These are phyloP conservation scores for Hapalemur alaotrensis DNA, from an alignment of 2,797 vertebrate species.

Conservation along the genomic window DNA sequence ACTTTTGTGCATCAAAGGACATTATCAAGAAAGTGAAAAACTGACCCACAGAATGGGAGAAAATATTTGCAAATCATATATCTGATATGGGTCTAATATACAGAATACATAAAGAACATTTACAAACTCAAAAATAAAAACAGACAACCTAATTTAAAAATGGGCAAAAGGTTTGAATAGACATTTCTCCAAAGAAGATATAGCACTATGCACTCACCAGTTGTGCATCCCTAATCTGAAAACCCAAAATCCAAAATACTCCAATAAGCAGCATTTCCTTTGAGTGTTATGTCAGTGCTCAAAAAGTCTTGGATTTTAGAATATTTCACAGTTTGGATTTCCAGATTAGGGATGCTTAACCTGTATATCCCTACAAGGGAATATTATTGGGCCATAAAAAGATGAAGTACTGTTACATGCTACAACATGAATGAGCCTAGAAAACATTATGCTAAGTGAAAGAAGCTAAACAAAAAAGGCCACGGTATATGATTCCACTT, in stretches of 20 bases:
- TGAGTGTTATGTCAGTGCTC: background rate
- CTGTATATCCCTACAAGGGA: background rate
- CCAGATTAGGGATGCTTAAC: background rate
- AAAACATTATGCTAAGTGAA: background rate
- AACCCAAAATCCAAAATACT: background rate
- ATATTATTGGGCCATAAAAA: conserved; percentile 1
- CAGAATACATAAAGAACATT: background rate
- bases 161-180: background rate
- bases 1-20: background rate
- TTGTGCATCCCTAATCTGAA: background rate
- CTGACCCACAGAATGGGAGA: background rate
- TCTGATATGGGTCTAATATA: background rate
- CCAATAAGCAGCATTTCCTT: background rate
- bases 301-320: background rate
- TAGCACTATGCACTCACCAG: background rate
- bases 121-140: conserved; percentile 8
- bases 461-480: background rate
- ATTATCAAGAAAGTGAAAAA: conserved; percentile 29
- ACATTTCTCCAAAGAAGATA: conserved; percentile 28
- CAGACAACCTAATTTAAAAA: background rate
- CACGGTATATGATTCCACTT: background rate
- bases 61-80: background rate
- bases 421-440: background rate
- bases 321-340: background rate
- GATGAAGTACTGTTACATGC: background rate